Base-by-base conservation (phyloP, 2,888 invertebrate genomes). In the Cephus pygmeus region DNA sequence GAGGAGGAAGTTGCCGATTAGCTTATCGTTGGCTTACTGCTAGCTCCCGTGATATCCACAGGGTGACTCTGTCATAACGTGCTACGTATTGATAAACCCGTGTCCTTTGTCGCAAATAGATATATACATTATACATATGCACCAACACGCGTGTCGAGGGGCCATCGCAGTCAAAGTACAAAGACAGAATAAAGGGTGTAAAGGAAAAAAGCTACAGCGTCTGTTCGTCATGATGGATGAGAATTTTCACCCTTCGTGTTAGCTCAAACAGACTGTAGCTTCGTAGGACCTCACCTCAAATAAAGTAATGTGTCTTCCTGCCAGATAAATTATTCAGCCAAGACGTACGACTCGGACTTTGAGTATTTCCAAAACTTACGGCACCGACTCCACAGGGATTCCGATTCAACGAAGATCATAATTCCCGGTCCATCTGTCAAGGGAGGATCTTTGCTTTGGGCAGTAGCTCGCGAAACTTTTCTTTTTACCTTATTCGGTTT, bases 261-360 rank as follows among this genome's bases (percentile, higher is more conserved):
- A 71, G 12, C 71, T 15, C 34, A 31, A 34, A 31, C 71, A 31
- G 71, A 12, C 33, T 71, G 3, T 71, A 71, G 71, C 71, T 23
- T 71, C 71, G 71, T 71, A 71, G 12, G 71, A 71, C 71, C 31
- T 71, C 31, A 71, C 71, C 31, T 71, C 31, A 31, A 71, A 69
- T 69, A 71, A 31, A 69, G 69, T 31, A 71, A 71, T 31, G 71
- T 34, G 71, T 71, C 71, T 76, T 69, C n/a, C 40, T 33, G 76
- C 68, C 73, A 69, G 77, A 80, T 81, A 81, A 81, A 81, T 81
- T 80, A 79, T 80, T 80, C 76, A 69, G 35, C 76, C 30, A 36
- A 77, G 80, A 81, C 76, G 68, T 79, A 74, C 77, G 75, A 76
- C 34, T 69, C 69, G 71, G 71, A 71, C 71, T 71, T 34, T 71